Evolutionary conservation across 2,113 vertebrate genomes (phyloP).

Genomic region (Aleadryas rufinucha): DNA sequence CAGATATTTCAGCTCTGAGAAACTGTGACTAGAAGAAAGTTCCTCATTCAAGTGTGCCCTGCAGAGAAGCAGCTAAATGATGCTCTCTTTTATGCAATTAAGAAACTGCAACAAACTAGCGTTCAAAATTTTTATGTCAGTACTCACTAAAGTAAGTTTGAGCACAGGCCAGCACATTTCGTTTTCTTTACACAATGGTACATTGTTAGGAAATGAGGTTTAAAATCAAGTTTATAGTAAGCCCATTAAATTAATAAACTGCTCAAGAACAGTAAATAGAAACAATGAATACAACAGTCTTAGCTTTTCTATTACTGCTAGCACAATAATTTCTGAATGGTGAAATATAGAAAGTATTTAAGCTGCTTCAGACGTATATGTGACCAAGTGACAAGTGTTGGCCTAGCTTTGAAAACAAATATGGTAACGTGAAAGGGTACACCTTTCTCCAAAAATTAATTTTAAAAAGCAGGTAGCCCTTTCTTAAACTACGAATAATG

Average conservation of each 20-base stretch:
- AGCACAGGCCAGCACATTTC: background rate
- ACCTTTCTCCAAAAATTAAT: background rate
- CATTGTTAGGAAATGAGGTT: background rate
- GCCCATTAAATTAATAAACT: background rate
- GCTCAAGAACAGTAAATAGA: background rate
- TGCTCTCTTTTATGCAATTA: background rate
- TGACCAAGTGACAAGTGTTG: background rate
- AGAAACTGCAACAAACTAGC: background rate
- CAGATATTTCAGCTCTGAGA: background rate
- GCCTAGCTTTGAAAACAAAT: background rate
- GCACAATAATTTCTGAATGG: background rate
- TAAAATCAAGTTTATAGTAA: background rate
- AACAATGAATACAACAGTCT: background rate
- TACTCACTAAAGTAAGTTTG: background rate
- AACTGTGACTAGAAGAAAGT: background rate
- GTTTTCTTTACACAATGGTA: background rate
- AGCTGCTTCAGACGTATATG: accelerated
- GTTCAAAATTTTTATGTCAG: background rate
- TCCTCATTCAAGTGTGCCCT: background rate
- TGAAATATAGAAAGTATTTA: background rate
- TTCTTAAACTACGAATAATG: background rate
- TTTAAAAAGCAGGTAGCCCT: background rate
- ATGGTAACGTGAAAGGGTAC: accelerated
- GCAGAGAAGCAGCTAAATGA: background rate
- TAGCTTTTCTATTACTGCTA: background rate